Percentiles rank a stretch among this genome's conserved stretches.
phyloP scores from a whole-genome alignment of 92 coral and sea anemone genomes.

The Blastomussa wellsi region DNA sequence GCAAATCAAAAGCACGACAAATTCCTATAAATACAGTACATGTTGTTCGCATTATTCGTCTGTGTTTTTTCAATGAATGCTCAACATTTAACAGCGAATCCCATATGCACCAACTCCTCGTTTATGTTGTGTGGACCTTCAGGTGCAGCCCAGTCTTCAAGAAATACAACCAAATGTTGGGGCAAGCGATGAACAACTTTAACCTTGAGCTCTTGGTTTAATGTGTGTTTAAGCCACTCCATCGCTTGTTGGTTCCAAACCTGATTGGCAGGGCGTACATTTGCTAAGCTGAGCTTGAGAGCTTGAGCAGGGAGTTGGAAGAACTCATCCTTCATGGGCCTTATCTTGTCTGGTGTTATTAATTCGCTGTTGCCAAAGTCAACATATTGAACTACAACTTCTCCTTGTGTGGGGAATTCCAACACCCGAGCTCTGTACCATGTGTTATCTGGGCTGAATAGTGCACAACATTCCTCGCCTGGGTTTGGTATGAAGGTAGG shows the following conservation, averaged over 20 bases:
- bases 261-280: conserved; percentile 47
- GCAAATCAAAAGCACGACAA: not conserved
- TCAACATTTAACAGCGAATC: conserved; percentile 31
- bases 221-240: conserved; percentile 56
- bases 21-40: not conserved
- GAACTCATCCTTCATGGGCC: conserved; percentile 45
- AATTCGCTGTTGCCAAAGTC: conserved; percentile 87
- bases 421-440: conserved; percentile 87
- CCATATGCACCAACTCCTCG: conserved; percentile 45
- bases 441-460: conserved; percentile 62
- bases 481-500: conserved; percentile 39
- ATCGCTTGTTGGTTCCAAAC: conserved; percentile 59
- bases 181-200: conserved; percentile 44
- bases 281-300: conserved; percentile 68
- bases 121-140: conserved; percentile 61
- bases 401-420: conserved; percentile 28
- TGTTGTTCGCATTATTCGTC: not conserved
- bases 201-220: conserved; percentile 58
- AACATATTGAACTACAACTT: conserved; percentile 63
- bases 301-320: conserved; percentile 69
- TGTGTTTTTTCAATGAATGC: not conserved
- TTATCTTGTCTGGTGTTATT: conserved; percentile 47
- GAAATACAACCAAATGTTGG: conserved; percentile 54
- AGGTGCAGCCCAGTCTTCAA: conserved; percentile 64
- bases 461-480: conserved; percentile 70